These are phyloP conservation scores for fruit fly (Drosophila melanogaster) DNA, from an alignment of 1,140 invertebrate species.

Conservation along the genomic window Release_6_plus_ISO1_MT NT_037436.4:17102001-17102500, in stretches of 20 bases:
- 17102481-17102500: not conserved
- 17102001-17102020: slow-evolving; percentile 82
- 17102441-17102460: not conserved
- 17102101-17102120: slow-evolving; percentile 34
- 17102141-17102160: slow-evolving; percentile 74
- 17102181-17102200: slow-evolving; percentile 8
- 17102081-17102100: slow-evolving; percentile 12
- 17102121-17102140: slow-evolving; percentile 47
- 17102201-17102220: slow-evolving; percentile 9
- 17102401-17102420: slow-evolving; percentile 12
- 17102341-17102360: slow-evolving; percentile 79
- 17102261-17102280: slow-evolving; percentile 80
- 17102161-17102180: slow-evolving; percentile 6
- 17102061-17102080: slow-evolving; percentile 32
- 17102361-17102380: slow-evolving; percentile 50
- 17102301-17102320: slow-evolving; percentile 84
- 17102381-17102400: not conserved
- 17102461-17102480: too few relatives aligned
- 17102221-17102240: slow-evolving; percentile 64
- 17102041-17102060: slow-evolving; percentile 80
- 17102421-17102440: not conserved
- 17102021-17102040: slow-evolving; percentile 82
- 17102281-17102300: slow-evolving; percentile 83
- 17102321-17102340: slow-evolving; percentile 83
- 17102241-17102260: slow-evolving; percentile 73